Evolutionary conservation across 2,888 invertebrate species (phyloP).

Genomic region (Chymomyza caudatula): DNA sequence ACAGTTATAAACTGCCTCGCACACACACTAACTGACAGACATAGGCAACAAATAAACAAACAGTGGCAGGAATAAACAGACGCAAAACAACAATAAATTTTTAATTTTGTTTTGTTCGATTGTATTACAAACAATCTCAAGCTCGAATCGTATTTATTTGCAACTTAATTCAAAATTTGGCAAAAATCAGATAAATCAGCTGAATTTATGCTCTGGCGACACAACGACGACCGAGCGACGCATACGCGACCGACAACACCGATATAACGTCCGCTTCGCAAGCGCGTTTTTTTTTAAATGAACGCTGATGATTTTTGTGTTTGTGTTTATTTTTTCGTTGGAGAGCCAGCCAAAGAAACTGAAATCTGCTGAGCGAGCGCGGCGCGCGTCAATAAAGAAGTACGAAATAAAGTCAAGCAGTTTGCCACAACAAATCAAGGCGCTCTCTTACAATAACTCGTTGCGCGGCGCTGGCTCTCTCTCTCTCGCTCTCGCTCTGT

Average conservation of each 20-base stretch:
- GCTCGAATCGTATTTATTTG: not conserved
- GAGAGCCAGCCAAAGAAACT: not conserved
- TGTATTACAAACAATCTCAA: not conserved
- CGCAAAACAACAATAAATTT: no score
- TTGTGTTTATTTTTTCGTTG: not conserved
- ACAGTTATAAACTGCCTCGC: slow-evolving; percentile 43
- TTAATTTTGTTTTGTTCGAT: not conserved
- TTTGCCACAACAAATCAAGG: not conserved
- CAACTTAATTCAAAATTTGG: not conserved
- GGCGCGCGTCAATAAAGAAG: not conserved
- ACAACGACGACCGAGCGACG: slow-evolving; percentile 51
- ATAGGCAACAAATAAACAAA: not conserved
- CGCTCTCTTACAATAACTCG: not conserved
- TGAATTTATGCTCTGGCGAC: not conserved
- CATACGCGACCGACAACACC: slow-evolving; percentile 27
- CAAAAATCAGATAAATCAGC: not conserved
- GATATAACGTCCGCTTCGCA: slow-evolving; percentile 42
- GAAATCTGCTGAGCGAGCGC: not conserved
- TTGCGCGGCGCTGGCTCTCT: not conserved
- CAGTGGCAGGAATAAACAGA: not conserved
- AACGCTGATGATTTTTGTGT: not conserved
- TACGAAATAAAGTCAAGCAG: not conserved
- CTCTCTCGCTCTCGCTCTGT: not conserved
- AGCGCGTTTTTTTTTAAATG: slow-evolving; percentile 48
- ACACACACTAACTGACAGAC: slow-evolving; percentile 9